A percentile compares a stretch with the other conserved stretches of the same genome.
Evolutionary conservation across 2,113 vertebrate species (phyloP).

Genomic region (Rhinopithecus roxellana): DNA sequence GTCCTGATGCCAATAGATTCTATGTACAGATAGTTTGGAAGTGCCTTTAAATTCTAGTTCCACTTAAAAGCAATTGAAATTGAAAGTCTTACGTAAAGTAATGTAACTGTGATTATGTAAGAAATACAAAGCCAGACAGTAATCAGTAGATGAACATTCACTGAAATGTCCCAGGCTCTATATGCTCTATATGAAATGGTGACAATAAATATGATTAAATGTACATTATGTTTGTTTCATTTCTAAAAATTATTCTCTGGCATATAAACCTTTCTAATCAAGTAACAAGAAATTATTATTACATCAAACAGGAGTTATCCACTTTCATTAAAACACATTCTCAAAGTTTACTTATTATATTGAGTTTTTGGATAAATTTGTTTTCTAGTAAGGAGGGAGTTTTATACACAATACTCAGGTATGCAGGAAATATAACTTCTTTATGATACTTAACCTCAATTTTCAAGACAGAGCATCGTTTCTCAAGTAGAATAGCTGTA

Average conservation of each 20-base stretch:
- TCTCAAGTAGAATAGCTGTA: background rate
- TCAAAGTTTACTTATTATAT: background rate
- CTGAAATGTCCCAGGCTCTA: background rate
- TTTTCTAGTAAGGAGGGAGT: background rate
- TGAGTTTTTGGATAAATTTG: background rate
- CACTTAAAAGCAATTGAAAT: background rate
- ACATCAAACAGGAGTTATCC: background rate
- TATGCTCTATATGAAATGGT: background rate
- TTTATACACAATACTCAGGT: background rate
- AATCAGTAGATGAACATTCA: background rate
- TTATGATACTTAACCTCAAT: background rate
- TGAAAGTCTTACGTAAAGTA: background rate
- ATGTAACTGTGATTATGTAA: background rate
- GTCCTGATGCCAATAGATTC: background rate
- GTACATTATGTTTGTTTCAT: background rate
- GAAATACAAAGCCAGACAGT: background rate
- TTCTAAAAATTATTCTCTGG: background rate
- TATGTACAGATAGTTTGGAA: background rate
- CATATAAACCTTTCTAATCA: background rate
- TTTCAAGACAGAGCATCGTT: background rate
- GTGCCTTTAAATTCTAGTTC: background rate
- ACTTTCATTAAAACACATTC: background rate
- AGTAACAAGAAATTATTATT: background rate
- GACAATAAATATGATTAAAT: background rate
- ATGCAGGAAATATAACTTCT: background rate